Evolutionary conservation across 2,888 invertebrate species (phyloP).

Genomic region (Amphiduros pacificus): DNA sequence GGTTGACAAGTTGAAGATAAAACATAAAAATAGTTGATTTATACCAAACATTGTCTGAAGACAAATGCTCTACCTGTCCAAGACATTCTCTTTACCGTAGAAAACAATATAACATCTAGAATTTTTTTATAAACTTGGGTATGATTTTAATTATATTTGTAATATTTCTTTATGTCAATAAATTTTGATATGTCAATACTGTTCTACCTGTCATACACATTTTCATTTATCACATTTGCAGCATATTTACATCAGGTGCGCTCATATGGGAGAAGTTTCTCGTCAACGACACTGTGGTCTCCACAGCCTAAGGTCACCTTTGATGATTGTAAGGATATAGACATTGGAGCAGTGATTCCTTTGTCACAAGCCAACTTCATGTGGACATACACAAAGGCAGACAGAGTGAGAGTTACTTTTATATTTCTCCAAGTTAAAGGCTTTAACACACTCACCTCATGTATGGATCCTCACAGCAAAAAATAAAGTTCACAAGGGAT

Average conservation of each 20-base stretch:
- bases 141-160: neutral
- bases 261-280: slow-evolving; percentile 54
- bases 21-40: too few relatives aligned
- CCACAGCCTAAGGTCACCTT: slow-evolving; percentile 40
- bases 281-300: slow-evolving; percentile 50
- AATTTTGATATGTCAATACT: neutral
- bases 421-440: too few relatives aligned
- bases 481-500: too few relatives aligned
- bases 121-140: neutral
- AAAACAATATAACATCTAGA: neutral
- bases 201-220: neutral
- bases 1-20: neutral
- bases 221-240: slow-evolving; percentile 16
- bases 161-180: neutral
- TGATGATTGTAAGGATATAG: slow-evolving; percentile 37
- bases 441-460: too few relatives aligned
- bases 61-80: too few relatives aligned
- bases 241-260: slow-evolving; percentile 55
- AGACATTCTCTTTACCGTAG: too few relatives aligned
- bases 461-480: too few relatives aligned
- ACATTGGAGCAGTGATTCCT: slow-evolving; percentile 20
- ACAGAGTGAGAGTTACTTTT: slow-evolving; percentile 34
- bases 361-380: slow-evolving; percentile 45
- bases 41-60: too few relatives aligned
- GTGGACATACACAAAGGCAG: slow-evolving; percentile 45